These are phyloP conservation scores for Parnassius orleans DNA, from an alignment of 2,888 invertebrate species.

Conservation along the genomic window DNA sequence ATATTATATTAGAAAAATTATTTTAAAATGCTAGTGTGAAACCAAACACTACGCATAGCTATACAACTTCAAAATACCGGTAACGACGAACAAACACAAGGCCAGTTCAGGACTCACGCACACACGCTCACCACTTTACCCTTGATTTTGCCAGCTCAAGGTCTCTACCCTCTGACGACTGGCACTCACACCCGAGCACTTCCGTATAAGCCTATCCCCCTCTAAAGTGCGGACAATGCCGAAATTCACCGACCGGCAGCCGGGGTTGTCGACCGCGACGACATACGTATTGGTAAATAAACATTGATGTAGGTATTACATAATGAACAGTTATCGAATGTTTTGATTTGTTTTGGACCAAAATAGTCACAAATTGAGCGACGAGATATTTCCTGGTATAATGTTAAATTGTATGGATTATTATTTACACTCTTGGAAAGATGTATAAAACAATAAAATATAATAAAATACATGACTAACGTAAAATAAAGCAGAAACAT, in stretches of 20 bases:
- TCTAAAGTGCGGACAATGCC: slow-evolving; percentile 68
- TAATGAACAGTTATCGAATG: slow-evolving; percentile 50
- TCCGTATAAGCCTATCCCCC: slow-evolving; percentile 57
- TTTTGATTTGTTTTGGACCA: slow-evolving; percentile 35
- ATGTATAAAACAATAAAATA: too few relatives aligned
- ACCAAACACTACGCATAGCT: slow-evolving; percentile 31
- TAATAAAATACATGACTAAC: too few relatives aligned
- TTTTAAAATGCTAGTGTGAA: slow-evolving; percentile 27
- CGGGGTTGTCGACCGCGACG: slow-evolving; percentile 67
- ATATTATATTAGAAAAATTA: too few relatives aligned
- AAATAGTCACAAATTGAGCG: slow-evolving; percentile 26
- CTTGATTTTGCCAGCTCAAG: slow-evolving; percentile 81
- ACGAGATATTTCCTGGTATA: neutral
- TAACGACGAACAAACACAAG: slow-evolving; percentile 48
- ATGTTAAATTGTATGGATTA: too few relatives aligned
- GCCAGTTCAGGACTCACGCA: slow-evolving; percentile 53
- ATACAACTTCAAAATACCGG: slow-evolving; percentile 33
- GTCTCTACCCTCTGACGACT: slow-evolving; percentile 72
- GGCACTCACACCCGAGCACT: slow-evolving; percentile 54
- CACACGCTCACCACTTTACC: slow-evolving; percentile 67
- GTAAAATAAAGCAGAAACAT: too few relatives aligned
- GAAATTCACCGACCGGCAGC: slow-evolving; percentile 69
- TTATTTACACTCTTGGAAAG: too few relatives aligned
- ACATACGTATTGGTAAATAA: slow-evolving; percentile 78
- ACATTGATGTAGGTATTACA: slow-evolving; percentile 64